Base-by-base conservation (phyloP, 2,888 invertebrate genomes). In the Scaptomyza tumidula region DNA sequence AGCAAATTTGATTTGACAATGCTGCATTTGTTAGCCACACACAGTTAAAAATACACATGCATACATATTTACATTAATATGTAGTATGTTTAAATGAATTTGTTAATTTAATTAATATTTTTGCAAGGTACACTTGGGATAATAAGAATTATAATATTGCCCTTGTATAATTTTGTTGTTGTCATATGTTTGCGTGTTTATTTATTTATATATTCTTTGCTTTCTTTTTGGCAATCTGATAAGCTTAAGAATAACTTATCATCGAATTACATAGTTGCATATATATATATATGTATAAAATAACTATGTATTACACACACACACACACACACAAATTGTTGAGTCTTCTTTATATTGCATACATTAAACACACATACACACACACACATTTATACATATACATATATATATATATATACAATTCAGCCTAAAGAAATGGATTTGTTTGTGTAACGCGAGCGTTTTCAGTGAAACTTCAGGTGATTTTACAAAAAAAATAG, bases 391-490 rank as follows among this genome's bases (percentile, higher is more conserved):
- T 0, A 46, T 41, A 70, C 29, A 55, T 39, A 13, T 16, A 59
- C 4, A 56, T 33, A 58, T 16, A 43, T 16, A 71, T 27, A 71
- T 45, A 58, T 24, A 50, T 27, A 24, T 6, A 19, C 19, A 72
- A 45, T 44, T 29, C 27, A 72, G 68, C 24, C 44, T 61, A 56
- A 53, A 80, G 37, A 62, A 58, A 49, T 61, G 60, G 48, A 65
- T 64, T 53, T 54, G 50, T 75, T 72, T 78, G 71, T 78, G 66
- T 64, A 81, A 76, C 77, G 71, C 77, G 88, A 83, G 83, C 83
- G 83, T 88, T 83, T 83, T 83, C 83, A 83, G 83, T 83, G 88
- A 83, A 87, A 81, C 87, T 75, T 80, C 81, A 69, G 75, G 68
- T 80, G 84, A 75, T 77, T 66, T 77, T 62, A 33, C 45, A 62